Evolutionary conservation across 2,888 invertebrate genomes (phyloP), one percentile per base, ranked within the genome.

Genomic region (Allolobophora icterica): DNA sequence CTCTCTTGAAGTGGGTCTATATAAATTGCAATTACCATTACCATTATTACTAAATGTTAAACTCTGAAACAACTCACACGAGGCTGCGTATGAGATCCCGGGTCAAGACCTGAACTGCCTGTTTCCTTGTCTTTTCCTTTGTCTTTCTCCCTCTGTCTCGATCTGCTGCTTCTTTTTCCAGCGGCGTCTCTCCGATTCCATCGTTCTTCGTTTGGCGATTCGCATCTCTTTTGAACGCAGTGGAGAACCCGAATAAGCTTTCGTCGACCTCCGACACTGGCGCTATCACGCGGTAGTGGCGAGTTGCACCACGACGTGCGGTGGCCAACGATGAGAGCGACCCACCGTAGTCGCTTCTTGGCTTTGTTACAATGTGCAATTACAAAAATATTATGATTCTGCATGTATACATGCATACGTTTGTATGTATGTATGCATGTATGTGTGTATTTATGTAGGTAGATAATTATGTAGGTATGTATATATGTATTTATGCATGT

Each of bases 221-320:
- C 24, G 17, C 52, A 45, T 89, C 52, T 40, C 15, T 40, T 0
- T 90, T 45, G 21, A 84, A 40, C 38, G 71, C 34, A 33, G 90
- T 58, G 21, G 38, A 87, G 6, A 35, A 89, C n/a, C 95, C 95
- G 93, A 95, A 95, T 38, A 95, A 92, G 17, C 94, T 93, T 91
- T 95, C 95, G 92, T 95, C 95, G 0, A 95, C 94, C 91, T 95
- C 87, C 19, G 87, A 87, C 87, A 87, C 87, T 24, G 87, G 87
- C 3, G 87, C 87, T 21, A 87, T 38, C 87, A 35, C 35, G 35
- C 35, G 87, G 87, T 87, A 87, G 87, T 35, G 34, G 34, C 15
- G 15, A 0, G 21, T 15, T 34, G 21, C n/a, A 87, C 87, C 87
- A 21, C 87, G 34, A 21, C 87, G 87, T 4, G 87, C 0, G 15